These are phyloP conservation scores for Carterocephalus palaemon DNA, from an alignment of 2,888 invertebrate genomes.

Conservation along the genomic window DNA sequence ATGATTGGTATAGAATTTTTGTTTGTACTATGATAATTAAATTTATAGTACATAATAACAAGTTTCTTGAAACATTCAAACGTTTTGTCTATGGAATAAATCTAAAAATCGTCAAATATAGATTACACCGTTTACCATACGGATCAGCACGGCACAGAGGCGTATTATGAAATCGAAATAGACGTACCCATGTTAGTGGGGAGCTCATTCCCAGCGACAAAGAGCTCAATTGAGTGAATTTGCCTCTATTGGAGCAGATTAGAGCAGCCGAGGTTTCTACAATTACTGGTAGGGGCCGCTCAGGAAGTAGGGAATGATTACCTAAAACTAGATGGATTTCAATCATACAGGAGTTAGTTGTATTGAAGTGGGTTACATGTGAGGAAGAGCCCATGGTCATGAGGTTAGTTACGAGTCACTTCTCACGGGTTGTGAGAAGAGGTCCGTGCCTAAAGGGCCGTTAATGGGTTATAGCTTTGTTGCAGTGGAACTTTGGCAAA, in stretches of 20 bases:
- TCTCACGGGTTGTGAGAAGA: too few species aligned
- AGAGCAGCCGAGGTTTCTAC: slow-evolving; percentile 47
- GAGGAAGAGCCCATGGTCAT: neutral
- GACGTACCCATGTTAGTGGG: slow-evolving; percentile 30
- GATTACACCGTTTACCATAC: too few species aligned
- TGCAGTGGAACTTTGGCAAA: too few species aligned
- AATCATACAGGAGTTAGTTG: slow-evolving; percentile 12
- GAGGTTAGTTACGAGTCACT: too few species aligned
- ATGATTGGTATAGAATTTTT: too few species aligned
- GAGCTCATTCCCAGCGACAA: slow-evolving; percentile 40
- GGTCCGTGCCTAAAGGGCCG: too few species aligned
- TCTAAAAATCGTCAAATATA: too few species aligned
- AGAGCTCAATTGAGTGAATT: slow-evolving; percentile 68
- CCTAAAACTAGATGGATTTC: slow-evolving; percentile 32
- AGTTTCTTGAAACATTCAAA: too few species aligned
- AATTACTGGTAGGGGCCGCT: slow-evolving; percentile 39
- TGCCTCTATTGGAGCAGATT: slow-evolving; percentile 68
- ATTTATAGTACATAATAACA: too few species aligned
- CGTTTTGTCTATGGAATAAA: too few species aligned
- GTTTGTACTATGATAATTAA: too few species aligned
- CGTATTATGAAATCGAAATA: slow-evolving; percentile 30
- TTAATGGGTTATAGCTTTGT: too few species aligned
- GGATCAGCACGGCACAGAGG: slow-evolving; percentile 8
- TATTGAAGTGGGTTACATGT: slow-evolving; percentile 12
- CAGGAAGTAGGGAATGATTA: slow-evolving; percentile 33